Conservation (phyloP, 2,888 invertebrate species). For the Campoplex nolae region DNA sequence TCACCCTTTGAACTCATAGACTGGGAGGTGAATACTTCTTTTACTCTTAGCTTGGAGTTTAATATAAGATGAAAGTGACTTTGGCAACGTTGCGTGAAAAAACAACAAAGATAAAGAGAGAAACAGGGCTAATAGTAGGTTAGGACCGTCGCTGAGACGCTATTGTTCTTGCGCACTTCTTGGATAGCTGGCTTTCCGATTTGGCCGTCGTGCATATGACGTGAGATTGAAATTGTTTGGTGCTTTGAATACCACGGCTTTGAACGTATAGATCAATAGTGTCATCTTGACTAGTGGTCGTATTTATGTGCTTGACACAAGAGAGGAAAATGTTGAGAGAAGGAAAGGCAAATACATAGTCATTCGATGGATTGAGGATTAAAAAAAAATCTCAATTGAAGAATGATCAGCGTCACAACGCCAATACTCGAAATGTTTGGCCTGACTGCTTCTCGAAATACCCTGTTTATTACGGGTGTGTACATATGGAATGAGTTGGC, state of each 20-base stretch:
- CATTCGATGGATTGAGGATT: slow-evolving; percentile 16
- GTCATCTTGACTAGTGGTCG: slow-evolving; percentile 19
- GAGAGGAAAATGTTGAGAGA: neutral
- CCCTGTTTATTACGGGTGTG: neutral
- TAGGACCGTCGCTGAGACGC: neutral
- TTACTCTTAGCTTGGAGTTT: neutral
- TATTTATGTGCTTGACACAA: slow-evolving; percentile 19
- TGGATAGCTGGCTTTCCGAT: neutral
- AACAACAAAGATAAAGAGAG: neutral
- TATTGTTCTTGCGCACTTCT: neutral
- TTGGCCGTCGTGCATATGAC: slow-evolving; percentile 3
- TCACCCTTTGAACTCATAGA: neutral
- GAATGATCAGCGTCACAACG: neutral
- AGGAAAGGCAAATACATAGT: neutral
- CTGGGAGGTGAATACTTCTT: neutral
- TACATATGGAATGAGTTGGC: neutral
- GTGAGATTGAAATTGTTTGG: neutral
- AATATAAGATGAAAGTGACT: neutral
- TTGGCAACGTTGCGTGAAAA: neutral
- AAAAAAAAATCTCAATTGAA: neutral
- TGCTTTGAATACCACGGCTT: slow-evolving; percentile 1
- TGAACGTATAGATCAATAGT: neutral
- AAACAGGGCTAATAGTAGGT: neutral
- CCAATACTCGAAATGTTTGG: neutral
- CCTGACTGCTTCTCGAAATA: slow-evolving; percentile 12